Percentiles rank a stretch among this genome's conserved stretches.
These are phyloP conservation scores for Argyrosomus regius DNA, from an alignment of 2,797 vertebrate genomes.

Conservation along the genomic window DNA sequence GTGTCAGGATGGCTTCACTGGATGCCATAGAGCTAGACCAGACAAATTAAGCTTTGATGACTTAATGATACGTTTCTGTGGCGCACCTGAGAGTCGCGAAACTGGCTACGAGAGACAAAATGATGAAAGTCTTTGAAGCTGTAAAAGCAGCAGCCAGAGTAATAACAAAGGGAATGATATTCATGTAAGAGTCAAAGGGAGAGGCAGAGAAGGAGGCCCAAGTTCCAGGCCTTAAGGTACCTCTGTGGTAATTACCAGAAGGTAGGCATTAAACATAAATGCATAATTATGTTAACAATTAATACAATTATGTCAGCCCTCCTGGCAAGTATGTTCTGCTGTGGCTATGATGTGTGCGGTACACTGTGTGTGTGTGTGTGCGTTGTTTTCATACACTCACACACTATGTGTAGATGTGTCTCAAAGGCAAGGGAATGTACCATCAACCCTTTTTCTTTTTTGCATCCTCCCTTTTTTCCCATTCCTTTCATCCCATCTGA, in stretches of 20 bases:
- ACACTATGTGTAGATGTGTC: conserved; percentile 12
- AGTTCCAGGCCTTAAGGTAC: conserved; percentile 75
- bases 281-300: conserved; percentile 87
- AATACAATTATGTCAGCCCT: conserved; percentile 83
- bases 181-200: conserved; percentile 56
- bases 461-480: conserved; percentile 11
- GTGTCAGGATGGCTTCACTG: conserved; percentile 51
- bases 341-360: conserved; percentile 50
- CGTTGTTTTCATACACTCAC: conserved; percentile 30
- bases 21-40: conserved; percentile 26
- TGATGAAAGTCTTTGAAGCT: conserved; percentile 73
- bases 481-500: conserved; percentile 21
- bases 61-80: conserved; percentile 69
- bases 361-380: conserved; percentile 6
- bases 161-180: conserved; percentile 68
- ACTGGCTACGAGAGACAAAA: conserved; percentile 66
- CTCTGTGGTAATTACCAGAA: conserved; percentile 82
- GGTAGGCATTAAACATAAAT: conserved; percentile 86
- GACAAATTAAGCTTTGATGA: conserved; percentile 66
- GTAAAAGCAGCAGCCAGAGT: conserved; percentile 50
- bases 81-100: conserved; percentile 62
- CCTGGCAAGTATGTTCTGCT: conserved; percentile 54
- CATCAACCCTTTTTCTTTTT: conserved; percentile 21
- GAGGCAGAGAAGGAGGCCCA: conserved; percentile 19
- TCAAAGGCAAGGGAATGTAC: neutral